Conservation (phyloP, 2,797 vertebrate species). For the Pristis pectinata region DNA sequence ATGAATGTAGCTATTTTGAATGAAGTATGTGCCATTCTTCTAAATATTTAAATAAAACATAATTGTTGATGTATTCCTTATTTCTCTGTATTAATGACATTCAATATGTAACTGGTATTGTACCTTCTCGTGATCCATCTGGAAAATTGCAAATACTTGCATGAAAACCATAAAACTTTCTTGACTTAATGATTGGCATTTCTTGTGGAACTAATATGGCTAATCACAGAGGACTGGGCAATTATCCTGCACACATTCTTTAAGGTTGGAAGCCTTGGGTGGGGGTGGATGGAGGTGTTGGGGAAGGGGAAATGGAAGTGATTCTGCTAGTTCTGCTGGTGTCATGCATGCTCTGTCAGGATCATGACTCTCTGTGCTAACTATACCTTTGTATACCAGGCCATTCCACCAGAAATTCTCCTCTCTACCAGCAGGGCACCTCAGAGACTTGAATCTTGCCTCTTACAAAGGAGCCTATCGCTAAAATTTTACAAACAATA, state of each 20-base stretch:
- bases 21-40: background rate
- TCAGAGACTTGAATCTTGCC: slow-evolving; percentile 24
- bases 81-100: background rate
- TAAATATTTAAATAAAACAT: background rate
- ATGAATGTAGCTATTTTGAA: slow-evolving; percentile 12
- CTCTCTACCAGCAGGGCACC: background rate
- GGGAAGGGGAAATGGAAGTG: background rate
- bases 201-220: too few species aligned
- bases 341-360: background rate
- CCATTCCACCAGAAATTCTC: background rate
- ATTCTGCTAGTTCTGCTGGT: background rate
- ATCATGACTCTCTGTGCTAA: background rate
- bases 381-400: background rate
- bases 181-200: background rate
- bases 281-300: background rate
- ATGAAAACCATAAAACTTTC: background rate
- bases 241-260: too few species aligned
- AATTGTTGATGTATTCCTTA: background rate
- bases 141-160: background rate
- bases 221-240: background rate
- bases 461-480: background rate
- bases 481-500: background rate
- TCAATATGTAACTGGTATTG: background rate
- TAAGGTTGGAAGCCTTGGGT: background rate
- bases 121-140: background rate